phyloP scores from a whole-genome alignment of 2,888 invertebrate species.

The Melinaea marsaeus region DNA sequence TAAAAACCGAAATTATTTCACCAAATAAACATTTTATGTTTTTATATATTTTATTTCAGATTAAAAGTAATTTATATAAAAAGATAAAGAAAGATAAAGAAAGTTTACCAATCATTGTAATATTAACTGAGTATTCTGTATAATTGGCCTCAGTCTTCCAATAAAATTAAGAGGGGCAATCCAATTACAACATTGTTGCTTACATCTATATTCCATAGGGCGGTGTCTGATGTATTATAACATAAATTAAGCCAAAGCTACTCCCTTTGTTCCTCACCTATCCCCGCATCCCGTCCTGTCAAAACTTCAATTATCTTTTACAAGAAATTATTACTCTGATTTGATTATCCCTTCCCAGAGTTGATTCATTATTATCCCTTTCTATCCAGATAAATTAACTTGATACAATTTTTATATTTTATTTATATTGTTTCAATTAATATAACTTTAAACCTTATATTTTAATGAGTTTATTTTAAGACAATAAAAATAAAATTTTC shows the following conservation, averaged over 20 bases:
- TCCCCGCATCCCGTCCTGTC: slow-evolving; percentile 37
- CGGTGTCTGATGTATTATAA: slow-evolving; percentile 71
- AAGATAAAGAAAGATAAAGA: slow-evolving; percentile 6
- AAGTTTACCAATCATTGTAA: background rate
- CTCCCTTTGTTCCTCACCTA: slow-evolving; percentile 56
- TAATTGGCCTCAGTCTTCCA: slow-evolving; percentile 5
- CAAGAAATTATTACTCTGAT: slow-evolving; percentile 45
- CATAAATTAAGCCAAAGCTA: slow-evolving; percentile 68
- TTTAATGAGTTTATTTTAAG: too few species aligned
- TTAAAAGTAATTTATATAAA: slow-evolving; percentile 27
- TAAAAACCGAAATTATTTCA: slow-evolving; percentile 56
- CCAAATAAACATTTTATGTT: slow-evolving; percentile 52
- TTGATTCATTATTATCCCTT: too few species aligned
- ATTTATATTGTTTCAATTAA: too few species aligned
- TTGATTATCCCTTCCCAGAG: slow-evolving; percentile 35
- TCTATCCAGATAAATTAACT: background rate
- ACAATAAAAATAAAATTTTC: too few species aligned
- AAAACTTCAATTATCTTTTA: slow-evolving; percentile 44
- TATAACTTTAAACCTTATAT: too few species aligned
- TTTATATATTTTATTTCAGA: slow-evolving; percentile 36
- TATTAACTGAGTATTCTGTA: background rate
- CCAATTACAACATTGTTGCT: slow-evolving; percentile 75
- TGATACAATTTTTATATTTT: too few species aligned
- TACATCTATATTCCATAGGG: slow-evolving; percentile 75
- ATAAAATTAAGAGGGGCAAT: slow-evolving; percentile 41